Evolutionary conservation across 2,113 vertebrate species (phyloP).

Genomic region (Periophthalmus modestus): DNA sequence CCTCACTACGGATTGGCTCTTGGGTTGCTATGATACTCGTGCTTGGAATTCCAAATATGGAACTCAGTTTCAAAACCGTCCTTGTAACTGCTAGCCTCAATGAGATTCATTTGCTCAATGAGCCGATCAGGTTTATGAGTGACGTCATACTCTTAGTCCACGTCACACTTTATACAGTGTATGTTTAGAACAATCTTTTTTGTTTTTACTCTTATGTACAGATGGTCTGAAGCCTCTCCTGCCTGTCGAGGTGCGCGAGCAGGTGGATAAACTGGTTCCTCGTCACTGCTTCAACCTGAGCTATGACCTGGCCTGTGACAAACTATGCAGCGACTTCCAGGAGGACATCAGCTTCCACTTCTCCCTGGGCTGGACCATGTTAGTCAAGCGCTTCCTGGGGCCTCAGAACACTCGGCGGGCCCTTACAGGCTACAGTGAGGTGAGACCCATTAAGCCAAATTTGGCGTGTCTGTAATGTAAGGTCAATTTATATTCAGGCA

Average conservation of each 20-base stretch:
- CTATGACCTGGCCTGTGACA: conserved; percentile 97
- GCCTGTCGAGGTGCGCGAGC: conserved; percentile 77
- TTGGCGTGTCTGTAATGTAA: neutral
- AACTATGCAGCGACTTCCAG: conserved; percentile 95
- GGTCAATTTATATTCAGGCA: too few relatives aligned
- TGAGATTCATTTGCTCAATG: too few relatives aligned
- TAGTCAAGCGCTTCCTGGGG: conserved; percentile 95
- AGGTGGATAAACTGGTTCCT: conserved; percentile 85
- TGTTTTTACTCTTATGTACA: conserved; percentile 38
- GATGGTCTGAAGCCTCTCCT: conserved; percentile 91
- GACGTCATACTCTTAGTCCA: too few relatives aligned
- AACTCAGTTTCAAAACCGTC: too few relatives aligned
- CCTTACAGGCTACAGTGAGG: conserved; percentile 93
- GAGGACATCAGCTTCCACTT: conserved; percentile 98
- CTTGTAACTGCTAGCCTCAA: too few relatives aligned
- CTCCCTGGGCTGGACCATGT: conserved; percentile 97
- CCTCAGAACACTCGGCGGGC: conserved; percentile 91
- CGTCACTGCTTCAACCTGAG: conserved; percentile 88
- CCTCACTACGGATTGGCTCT: too few relatives aligned
- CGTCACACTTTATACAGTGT: too few relatives aligned
- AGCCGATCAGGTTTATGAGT: too few relatives aligned
- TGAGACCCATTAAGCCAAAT: conserved; percentile 34
- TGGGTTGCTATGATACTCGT: too few relatives aligned
- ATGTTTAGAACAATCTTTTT: too few relatives aligned
- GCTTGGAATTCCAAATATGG: too few relatives aligned